Percentiles rank a stretch among this genome's conserved stretches.
phyloP scores from a whole-genome alignment of 64 coral and sea anemone genomes.

The Pocillopora verrucosa region DNA sequence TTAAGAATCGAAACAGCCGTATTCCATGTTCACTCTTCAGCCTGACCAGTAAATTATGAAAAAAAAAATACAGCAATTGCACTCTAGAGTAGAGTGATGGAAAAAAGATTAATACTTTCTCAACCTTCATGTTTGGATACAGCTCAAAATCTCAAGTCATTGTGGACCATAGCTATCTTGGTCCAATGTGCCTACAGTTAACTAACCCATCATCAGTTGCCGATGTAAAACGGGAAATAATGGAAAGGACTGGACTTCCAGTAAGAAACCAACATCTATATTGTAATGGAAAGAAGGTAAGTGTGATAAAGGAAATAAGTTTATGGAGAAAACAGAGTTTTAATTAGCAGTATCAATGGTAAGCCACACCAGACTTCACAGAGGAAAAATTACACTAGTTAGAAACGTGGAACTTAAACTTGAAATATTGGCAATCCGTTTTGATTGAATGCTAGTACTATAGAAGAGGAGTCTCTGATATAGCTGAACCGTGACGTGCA shows the following conservation, averaged over 20 bases:
- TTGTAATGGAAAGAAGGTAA: conserved; percentile 9
- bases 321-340: background rate
- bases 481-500: no score
- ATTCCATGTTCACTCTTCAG: no score
- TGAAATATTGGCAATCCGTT: no score
- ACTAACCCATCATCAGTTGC: conserved; percentile 15
- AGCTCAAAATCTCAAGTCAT: conserved; percentile 17
- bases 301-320: background rate
- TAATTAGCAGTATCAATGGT: no score
- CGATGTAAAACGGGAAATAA: conserved; percentile 21
- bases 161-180: conserved; percentile 42
- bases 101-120: background rate
- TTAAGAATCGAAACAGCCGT: no score
- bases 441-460: no score
- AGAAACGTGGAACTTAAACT: background rate
- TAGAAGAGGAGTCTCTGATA: no score
- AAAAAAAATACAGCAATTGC: no score
- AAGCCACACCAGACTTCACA: no score
- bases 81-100: background rate
- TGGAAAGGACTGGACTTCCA: conserved; percentile 19
- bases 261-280: background rate
- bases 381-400: background rate
- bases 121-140: background rate
- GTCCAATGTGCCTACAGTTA: conserved; percentile 32
- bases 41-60: no score